Percentiles rank a stretch among this genome's conserved stretches.
Conservation (phyloP, 2,797 vertebrate species). For the Sphenopsis melanotis region DNA sequence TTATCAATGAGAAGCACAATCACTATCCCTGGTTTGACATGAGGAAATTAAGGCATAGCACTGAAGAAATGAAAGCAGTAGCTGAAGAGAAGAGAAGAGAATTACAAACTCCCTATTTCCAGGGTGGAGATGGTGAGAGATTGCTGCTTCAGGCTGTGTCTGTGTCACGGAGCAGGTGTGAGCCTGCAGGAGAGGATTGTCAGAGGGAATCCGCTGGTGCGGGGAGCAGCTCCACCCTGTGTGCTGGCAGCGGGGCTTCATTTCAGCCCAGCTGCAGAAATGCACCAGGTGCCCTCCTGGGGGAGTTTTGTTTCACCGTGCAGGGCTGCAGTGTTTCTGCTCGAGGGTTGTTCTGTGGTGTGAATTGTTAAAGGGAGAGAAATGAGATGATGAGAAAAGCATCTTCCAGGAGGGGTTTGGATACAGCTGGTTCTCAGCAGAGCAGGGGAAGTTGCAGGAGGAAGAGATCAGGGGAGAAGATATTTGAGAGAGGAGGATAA, state of each 20-base stretch:
- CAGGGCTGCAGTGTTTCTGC: neutral
- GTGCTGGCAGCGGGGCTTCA: neutral
- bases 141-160: neutral
- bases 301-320: neutral
- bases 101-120: neutral
- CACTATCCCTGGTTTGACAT: accelerated
- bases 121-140: neutral
- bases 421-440: neutral
- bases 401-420: neutral
- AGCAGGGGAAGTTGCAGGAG: neutral
- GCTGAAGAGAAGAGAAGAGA: neutral
- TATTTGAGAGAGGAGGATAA: neutral
- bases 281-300: neutral
- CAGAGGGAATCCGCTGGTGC: neutral
- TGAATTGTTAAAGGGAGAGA: neutral
- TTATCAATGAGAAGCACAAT: neutral
- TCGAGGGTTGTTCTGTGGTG: neutral
- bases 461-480: neutral
- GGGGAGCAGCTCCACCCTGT: neutral
- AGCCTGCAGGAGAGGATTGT: neutral
- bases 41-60: neutral
- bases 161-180: neutral
- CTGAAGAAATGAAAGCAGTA: neutral
- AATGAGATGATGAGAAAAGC: neutral
- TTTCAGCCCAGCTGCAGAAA: neutral